Base-by-base conservation (phyloP, 2,113 vertebrate species). In the Podocnemis expansa region DNA sequence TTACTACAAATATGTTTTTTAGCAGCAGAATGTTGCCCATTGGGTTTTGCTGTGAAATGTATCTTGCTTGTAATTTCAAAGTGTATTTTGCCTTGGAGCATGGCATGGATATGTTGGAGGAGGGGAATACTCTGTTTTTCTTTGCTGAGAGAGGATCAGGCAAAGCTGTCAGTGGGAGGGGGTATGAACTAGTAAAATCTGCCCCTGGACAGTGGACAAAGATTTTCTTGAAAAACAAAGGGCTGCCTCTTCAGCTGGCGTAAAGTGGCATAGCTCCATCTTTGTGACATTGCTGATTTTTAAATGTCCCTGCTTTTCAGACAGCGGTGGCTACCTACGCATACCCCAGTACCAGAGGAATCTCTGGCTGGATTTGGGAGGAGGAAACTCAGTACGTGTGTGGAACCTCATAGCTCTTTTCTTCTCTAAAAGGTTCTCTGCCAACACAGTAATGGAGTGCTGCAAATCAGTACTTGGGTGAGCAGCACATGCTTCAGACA, bases 131-230 rank as follows among this genome's bases (percentile, higher is more conserved):
- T n/a, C n/a, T 67, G 63, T 70, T 70, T 67, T 70, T 70, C 19
- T 70, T 70, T 70, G 63, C 63, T 5, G 34, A 38, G n/a, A 38
- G 34, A 27, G 10, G 5, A 38, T 38, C 10, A n/a, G 63, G n/a
- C 63, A 38, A 70, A 70, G 75, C 75, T 47, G 75, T 47, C 47
- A 16, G 43, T 70, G 29, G 21, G 78, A 17, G 0, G 0, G 19
- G 47, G 70, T 81, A 63, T 78, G 63, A 31, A 80, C 89, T 51
- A 1, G 0, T 4, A 17, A 41, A 83, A 21, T 55, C 0, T 0
- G 12, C 49, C 19, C 3, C 43, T 9, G 47, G 47, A 8, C 47
- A 47, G 10, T 0, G 16, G 2, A 0, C 8, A 6, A 76, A 75
- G 9, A 12, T 5, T 31, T 5, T 17, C 70, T 13, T 25, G 54